phyloP scores from a whole-genome alignment of 2,113 vertebrate genomes.

The Sturnus vulgaris region DNA sequence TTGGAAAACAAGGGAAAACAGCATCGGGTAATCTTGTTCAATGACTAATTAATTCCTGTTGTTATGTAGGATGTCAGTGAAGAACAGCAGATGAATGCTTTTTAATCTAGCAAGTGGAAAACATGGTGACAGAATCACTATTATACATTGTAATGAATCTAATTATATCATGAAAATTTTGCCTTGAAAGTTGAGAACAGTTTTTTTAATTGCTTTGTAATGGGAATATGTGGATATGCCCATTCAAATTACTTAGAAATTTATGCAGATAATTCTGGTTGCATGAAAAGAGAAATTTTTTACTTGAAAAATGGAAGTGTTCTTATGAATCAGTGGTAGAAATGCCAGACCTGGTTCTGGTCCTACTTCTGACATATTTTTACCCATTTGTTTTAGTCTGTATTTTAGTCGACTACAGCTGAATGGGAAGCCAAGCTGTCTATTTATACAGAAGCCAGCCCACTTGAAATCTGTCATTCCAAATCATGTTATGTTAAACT shows the following conservation, averaged over 20 bases:
- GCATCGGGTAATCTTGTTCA: not conserved
- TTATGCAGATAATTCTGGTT: not conserved
- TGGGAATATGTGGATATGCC: not conserved
- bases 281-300: slow-evolving; percentile 12
- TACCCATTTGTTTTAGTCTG: slow-evolving; percentile 29
- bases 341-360: slow-evolving; percentile 34
- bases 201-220: slow-evolving; percentile 54
- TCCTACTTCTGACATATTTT: slow-evolving; percentile 50
- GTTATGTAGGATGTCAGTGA: not conserved
- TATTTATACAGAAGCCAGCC: slow-evolving; percentile 17
- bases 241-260: not conserved
- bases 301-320: slow-evolving; percentile 55
- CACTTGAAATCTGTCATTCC: not conserved
- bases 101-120: slow-evolving; percentile 6
- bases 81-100: slow-evolving; percentile 1
- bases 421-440: not conserved
- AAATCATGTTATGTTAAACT: not conserved
- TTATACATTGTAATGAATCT: not conserved
- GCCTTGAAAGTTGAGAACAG: slow-evolving; percentile 1
- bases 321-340: slow-evolving; percentile 49
- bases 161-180: not conserved
- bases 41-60: not conserved
- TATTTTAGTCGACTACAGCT: slow-evolving; percentile 7
- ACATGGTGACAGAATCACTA: not conserved
- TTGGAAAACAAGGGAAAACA: not conserved